Evolutionary conservation across 2,888 invertebrate species (phyloP).

Genomic region (Meghimatium bilineatum): DNA sequence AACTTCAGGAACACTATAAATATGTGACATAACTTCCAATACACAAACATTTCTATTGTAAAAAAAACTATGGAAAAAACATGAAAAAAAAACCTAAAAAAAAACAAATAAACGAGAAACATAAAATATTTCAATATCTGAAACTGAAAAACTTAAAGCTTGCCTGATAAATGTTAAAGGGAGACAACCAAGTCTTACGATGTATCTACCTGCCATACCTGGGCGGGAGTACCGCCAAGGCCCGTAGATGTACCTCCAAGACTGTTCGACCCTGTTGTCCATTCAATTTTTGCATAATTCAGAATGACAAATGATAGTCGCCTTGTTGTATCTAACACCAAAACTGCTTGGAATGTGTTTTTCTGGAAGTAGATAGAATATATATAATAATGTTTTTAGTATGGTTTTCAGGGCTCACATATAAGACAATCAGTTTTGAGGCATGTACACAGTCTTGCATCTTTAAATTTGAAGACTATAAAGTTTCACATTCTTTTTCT

Average conservation of each 20-base stretch:
- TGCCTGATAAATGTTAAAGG: constrained; percentile 3
- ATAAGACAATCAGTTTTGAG: too few species aligned
- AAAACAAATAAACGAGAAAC: not conserved
- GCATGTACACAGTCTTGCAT: too few species aligned
- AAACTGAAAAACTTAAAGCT: too few species aligned
- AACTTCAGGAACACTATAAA: too few species aligned
- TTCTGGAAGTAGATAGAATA: constrained; percentile 81
- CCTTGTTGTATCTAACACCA: constrained; percentile 94
- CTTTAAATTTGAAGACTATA: too few species aligned
- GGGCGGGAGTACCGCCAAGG: constrained; percentile 65
- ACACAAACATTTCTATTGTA: too few species aligned
- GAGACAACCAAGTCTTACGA: constrained; percentile 48
- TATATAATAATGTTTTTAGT: not conserved
- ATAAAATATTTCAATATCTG: not conserved
- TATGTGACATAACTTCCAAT: too few species aligned
- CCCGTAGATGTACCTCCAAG: constrained; percentile 61
- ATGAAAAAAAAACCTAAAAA: not conserved
- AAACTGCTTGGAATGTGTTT: constrained; percentile 95
- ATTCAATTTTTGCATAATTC: constrained; percentile 89
- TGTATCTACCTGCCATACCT: constrained; percentile 58
- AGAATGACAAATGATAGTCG: constrained; percentile 95
- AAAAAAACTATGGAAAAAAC: not conserved
- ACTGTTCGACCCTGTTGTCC: constrained; percentile 70
- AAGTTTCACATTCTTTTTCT: too few species aligned
- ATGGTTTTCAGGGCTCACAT: too few species aligned